Evolutionary conservation across 2,888 invertebrate species (phyloP).

Genomic region (Aphidius colemani): DNA sequence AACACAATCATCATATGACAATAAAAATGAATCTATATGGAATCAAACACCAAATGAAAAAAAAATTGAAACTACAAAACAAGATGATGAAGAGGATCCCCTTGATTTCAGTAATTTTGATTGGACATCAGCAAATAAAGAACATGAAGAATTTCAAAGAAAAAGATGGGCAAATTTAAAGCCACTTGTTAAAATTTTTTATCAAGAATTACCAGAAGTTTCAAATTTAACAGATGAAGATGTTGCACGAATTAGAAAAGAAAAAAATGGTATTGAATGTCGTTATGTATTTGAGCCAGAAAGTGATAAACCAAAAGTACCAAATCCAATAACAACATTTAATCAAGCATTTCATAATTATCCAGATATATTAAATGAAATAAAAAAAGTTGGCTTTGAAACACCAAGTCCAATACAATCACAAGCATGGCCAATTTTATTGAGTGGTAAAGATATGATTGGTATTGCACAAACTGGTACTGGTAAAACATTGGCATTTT

Average conservation of each 20-base stretch:
- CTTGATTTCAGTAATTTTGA: constrained; percentile 57
- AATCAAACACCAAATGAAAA: background rate
- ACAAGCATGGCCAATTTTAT: constrained; percentile 92
- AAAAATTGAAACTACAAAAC: background rate
- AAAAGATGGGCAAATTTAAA: constrained; percentile 71
- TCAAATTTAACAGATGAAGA: constrained; percentile 68
- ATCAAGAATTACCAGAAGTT: constrained; percentile 76
- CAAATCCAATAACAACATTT: constrained; percentile 81
- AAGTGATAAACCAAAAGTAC: constrained; percentile 62
- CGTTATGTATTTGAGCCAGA: constrained; percentile 68
- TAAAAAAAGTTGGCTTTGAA: constrained; percentile 78
- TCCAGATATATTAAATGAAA: constrained; percentile 82
- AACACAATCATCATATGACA: constrained; percentile 4
- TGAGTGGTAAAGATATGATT: constrained; percentile 90
- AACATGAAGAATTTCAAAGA: constrained; percentile 60
- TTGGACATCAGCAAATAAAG: constrained; percentile 66
- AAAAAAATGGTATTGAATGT: constrained; percentile 77
- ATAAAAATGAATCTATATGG: background rate
- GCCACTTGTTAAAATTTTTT: constrained; percentile 79
- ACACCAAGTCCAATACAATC: constrained; percentile 90
- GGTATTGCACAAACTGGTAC: constrained; percentile 96
- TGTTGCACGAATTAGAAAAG: constrained; percentile 68
- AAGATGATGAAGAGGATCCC: constrained; percentile 1
- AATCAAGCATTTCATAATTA: constrained; percentile 72
- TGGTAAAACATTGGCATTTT: constrained; percentile 91